phyloP scores from a whole-genome alignment of 2,888 invertebrate genomes.

The Malachius bipustulatus region DNA sequence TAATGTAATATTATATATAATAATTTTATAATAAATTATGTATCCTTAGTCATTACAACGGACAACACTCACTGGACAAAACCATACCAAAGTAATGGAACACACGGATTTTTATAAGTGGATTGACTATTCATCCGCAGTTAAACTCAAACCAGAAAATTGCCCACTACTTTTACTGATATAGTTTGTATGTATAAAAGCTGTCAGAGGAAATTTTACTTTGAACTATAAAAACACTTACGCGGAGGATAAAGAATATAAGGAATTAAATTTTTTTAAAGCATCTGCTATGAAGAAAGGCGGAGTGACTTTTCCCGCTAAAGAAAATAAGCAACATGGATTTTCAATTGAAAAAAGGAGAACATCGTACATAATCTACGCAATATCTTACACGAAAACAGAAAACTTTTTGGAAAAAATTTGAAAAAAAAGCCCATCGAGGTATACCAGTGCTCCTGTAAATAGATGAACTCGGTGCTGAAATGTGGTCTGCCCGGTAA shows the following conservation, averaged over 20 bases:
- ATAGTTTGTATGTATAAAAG: slow-evolving; percentile 8
- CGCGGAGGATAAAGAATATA: background rate
- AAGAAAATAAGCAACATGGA: slow-evolving; percentile 1
- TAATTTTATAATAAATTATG: no score
- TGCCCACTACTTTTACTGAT: slow-evolving; percentile 1
- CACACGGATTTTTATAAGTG: slow-evolving; percentile 4
- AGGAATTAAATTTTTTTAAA: slow-evolving; percentile 6
- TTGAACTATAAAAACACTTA: slow-evolving; percentile 5
- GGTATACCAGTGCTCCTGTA: no score
- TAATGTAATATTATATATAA: no score
- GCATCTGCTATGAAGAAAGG: slow-evolving; percentile 7
- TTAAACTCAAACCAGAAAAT: slow-evolving; percentile 3
- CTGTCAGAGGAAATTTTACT: slow-evolving; percentile 3
- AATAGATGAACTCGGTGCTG: no score
- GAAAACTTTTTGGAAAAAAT: slow-evolving; percentile 5
- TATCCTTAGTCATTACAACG: no score
- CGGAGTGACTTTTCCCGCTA: slow-evolving; percentile 5
- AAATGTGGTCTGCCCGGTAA: no score
- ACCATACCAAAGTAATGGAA: slow-evolving; percentile 2
- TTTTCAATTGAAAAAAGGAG: slow-evolving; percentile 5
- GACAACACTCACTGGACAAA: no score
- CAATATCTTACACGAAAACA: slow-evolving; percentile 6
- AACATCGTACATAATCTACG: slow-evolving; percentile 6
- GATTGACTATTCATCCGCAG: slow-evolving; percentile 5
- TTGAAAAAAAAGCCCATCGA: no score